These are phyloP conservation scores for Galerucella pusilla DNA, from an alignment of 2,888 invertebrate species.

Conservation along the genomic window DNA sequence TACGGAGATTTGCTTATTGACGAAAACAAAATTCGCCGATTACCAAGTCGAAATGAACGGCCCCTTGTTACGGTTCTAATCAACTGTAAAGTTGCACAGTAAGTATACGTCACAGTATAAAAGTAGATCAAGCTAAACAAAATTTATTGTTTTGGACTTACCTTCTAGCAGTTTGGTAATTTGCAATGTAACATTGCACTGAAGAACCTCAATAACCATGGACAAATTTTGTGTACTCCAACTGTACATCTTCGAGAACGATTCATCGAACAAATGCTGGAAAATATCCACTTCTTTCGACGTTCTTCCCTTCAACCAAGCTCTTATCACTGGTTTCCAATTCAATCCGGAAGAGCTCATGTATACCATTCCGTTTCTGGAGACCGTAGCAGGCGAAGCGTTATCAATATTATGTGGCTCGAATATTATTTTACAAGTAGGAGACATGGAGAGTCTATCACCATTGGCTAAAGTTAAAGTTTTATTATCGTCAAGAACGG, in stretches of 20 bases:
- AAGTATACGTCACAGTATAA: too few species aligned
- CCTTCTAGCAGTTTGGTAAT: constrained; percentile 86
- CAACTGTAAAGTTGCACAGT: too few species aligned
- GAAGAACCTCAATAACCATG: constrained; percentile 87
- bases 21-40: too few species aligned
- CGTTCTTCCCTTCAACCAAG: constrained; percentile 80
- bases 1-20: too few species aligned
- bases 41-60: too few species aligned
- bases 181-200: constrained; percentile 91
- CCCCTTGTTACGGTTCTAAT: too few species aligned
- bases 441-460: constrained; percentile 93
- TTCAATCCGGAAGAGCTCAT: constrained; percentile 97
- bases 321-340: constrained; percentile 90
- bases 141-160: constrained; percentile 31
- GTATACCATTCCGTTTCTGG: constrained; percentile 77
- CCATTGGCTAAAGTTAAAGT: constrained; percentile 95
- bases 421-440: constrained; percentile 94
- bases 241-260: constrained; percentile 78
- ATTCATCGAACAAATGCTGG: constrained; percentile 78
- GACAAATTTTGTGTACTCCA: constrained; percentile 88
- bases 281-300: constrained; percentile 72
- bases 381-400: constrained; percentile 97
- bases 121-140: neutral
- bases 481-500: constrained; percentile 96
- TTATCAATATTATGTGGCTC: constrained; percentile 98